Evolutionary conservation across 2,888 invertebrate species (phyloP), one percentile per base, ranked within the genome.

Genomic region (Limnephilus rhombicus): DNA sequence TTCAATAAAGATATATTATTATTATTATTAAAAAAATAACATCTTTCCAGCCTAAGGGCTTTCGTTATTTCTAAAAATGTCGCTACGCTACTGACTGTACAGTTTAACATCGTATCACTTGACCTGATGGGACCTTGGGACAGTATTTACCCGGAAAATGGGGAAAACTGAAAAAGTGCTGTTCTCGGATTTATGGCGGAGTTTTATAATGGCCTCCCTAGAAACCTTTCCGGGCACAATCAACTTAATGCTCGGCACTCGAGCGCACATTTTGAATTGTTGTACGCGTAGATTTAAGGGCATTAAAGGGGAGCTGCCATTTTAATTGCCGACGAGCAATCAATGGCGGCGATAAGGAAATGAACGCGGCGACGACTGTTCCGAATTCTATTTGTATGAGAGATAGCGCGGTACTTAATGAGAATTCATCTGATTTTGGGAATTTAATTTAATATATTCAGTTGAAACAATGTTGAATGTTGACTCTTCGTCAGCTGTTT

Each of bases 171-270:
- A 83, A 83, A 83, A 83, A 83, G 37, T 83, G 34, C 83, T 31
- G 82, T 29, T 83, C 31, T 83, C 34, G 83, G 83, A 83, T 83
- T 83, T 83, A 83, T 83, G 83, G 31, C 49, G 86, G 86, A 86
- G n/a, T 86, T 86, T 86, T 86, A 29, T 86, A 86, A 86, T 86
- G 86, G 86, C 86, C 86, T 86, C 86, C 45, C 86, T 29, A 45
- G 86, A 45, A 86, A 41, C 41, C 45, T 41, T 83, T 34, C 83
- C 83, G 24, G 83, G 83, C 37, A 83, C 83, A 83, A 83, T 83
- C 83, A 83, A 83, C 83, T 83, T 83, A 83, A 83, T 34, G 86
- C 41, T 13, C 86, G 86, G 86, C 45, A 45, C 86, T 86, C 86
- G 45, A 29, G 45, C 86, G 29, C 49, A 49, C 86, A 45, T 49